Base-by-base conservation (phyloP, 2,797 vertebrate species). In the Danionella dracula region DNA sequence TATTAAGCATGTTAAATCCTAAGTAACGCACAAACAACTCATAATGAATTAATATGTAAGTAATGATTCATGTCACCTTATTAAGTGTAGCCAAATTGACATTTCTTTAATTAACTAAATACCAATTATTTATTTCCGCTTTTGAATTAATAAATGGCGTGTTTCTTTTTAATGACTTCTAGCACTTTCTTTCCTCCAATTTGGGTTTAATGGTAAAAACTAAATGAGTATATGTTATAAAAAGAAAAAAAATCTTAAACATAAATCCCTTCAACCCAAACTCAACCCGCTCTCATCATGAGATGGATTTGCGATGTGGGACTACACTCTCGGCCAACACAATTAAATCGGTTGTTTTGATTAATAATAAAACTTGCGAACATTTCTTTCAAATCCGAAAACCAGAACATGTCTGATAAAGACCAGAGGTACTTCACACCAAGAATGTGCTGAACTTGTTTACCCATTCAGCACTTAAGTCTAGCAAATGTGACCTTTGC, bases 291-390 rank as follows among this genome's bases (percentile, higher is more conserved):
- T 59, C 23, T 29, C 44, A 29, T 44, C 38, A 44, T 32, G 19
- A 35, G 40, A 54, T 65, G 40, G 62, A 65, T 65, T 54, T 37
- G 40, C 50, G 12, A 37, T 29, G n/a, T 65, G 62, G 62, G 62
- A 65, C 27, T 34, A 17, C 1, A 1, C 11, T 55, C 31, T 2
- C 19, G 23, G 50, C 62, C 50, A 45, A 45, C 13, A 34, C 16
- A 55, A 55, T 45, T 37, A 65, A 16, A 54, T 53, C 29, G 31
- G 38, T 34, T 64, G 44, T 54, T 64, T 64, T 65, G 62, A 54
- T 23, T 35, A 49, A n/a, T 40, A 37, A 37, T 15, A 35, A 65
- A 62, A 41, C 12, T 13, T 13, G 20, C 29, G 59, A 53, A 40
- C 40, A 45, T 54, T 54, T 35, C 23, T 42, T 65, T 44, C 54